Percentiles rank a stretch among this genome's conserved stretches.
Conservation (phyloP, 2,113 vertebrate species). For the Ophiodon elongatus region DNA sequence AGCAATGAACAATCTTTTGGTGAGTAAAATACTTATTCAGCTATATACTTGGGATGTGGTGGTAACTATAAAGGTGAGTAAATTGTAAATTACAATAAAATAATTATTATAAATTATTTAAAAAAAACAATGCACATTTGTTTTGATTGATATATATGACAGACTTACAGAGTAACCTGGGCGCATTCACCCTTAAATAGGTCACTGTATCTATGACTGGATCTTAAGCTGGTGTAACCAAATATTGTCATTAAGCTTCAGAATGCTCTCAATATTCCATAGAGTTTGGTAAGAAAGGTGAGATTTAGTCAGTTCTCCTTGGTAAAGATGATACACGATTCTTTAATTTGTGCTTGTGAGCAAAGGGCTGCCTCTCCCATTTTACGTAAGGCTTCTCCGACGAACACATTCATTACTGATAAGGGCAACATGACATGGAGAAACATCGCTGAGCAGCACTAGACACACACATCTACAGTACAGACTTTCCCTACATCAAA, state of each 20-base stretch:
- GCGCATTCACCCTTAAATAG: background rate
- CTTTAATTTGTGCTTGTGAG: constrained; percentile 58
- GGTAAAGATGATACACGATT: background rate
- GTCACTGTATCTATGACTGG: background rate
- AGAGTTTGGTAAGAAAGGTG: background rate
- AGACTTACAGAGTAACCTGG: background rate
- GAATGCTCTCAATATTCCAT: background rate
- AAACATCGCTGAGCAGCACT: constrained; percentile 22
- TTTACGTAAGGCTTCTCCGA: constrained; percentile 59
- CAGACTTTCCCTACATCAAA: constrained; percentile 55
- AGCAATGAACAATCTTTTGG: constrained; percentile 1
- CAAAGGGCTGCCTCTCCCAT: constrained; percentile 53
- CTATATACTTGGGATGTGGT: background rate
- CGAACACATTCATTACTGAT: constrained; percentile 60
- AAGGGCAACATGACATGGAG: constrained; percentile 65
- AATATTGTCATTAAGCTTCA: background rate
- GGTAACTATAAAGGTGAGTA: background rate
- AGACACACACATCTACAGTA: constrained; percentile 50
- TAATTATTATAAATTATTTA: background rate
- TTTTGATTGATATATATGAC: background rate
- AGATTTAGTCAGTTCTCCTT: background rate
- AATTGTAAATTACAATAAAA: background rate
- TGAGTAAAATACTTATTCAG: background rate
- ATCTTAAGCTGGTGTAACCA: background rate
- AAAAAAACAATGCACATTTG: background rate